phyloP scores from a whole-genome alignment of 30 jellyfish, hydroid and myxozoan species.

The Pseudorhiza aurosa region DNA sequence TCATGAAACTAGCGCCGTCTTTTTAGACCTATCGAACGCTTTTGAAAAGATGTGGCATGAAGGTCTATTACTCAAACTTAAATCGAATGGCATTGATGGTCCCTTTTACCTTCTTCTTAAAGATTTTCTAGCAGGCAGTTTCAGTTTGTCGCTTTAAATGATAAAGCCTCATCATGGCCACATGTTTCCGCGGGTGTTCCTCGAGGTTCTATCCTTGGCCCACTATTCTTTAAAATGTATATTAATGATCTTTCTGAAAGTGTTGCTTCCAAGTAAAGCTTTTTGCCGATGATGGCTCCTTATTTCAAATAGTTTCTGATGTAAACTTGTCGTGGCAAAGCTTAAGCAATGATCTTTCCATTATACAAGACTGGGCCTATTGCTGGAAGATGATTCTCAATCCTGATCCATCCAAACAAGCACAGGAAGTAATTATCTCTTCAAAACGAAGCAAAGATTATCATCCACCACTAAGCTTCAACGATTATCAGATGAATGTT shows the following conservation, averaged over 20 bases:
- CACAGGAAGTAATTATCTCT: too few species aligned
- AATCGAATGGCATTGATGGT: conserved; percentile 21
- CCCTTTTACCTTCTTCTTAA: neutral
- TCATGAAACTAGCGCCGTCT: neutral
- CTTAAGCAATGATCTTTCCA: too few species aligned
- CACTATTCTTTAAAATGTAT: neutral
- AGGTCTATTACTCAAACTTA: conserved; percentile 21
- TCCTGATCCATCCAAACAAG: too few species aligned
- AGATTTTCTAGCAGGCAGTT: neutral
- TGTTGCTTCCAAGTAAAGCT: neutral
- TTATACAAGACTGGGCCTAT: too few species aligned
- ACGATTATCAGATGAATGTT: neutral
- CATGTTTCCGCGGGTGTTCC: neutral
- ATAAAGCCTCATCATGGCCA: neutral
- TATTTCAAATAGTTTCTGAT: too few species aligned
- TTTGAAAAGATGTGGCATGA: too few species aligned
- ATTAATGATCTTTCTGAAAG: neutral
- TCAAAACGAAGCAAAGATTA: too few species aligned
- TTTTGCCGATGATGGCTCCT: neutral
- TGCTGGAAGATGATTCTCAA: too few species aligned
- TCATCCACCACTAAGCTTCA: too few species aligned
- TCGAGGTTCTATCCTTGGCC: neutral
- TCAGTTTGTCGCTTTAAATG: neutral
- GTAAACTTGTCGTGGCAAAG: too few species aligned
- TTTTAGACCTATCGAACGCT: neutral